Conservation (phyloP, 1,140 invertebrate genomes). For the Drosophila athabasca region DNA sequence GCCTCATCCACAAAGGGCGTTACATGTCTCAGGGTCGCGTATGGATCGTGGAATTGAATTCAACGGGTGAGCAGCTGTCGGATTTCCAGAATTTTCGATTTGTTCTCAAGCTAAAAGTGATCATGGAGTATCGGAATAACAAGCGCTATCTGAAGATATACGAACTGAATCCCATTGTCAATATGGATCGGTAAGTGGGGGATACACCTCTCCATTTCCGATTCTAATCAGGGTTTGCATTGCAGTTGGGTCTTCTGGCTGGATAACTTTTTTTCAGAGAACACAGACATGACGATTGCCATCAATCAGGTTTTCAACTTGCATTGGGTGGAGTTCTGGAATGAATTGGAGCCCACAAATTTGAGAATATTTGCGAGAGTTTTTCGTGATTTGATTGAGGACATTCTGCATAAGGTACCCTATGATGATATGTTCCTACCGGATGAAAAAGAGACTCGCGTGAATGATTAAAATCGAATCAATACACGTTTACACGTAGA, state of each 20-base stretch:
- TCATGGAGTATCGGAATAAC: constrained; percentile 54
- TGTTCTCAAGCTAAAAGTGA: constrained; percentile 50
- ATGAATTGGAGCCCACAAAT: constrained; percentile 57
- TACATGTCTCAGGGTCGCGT: constrained; percentile 26
- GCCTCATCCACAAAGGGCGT: constrained; percentile 49
- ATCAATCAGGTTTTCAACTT: constrained; percentile 53
- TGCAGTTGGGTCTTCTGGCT: constrained; percentile 50
- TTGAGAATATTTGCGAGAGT: constrained; percentile 39
- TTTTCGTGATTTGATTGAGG: constrained; percentile 41
- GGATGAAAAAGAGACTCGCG: constrained; percentile 26
- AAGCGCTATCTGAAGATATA: constrained; percentile 59
- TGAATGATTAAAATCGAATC: constrained; percentile 25
- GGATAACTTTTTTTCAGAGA: constrained; percentile 55
- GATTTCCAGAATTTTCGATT: constrained; percentile 64
- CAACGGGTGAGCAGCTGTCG: constrained; percentile 39
- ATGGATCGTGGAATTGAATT: constrained; percentile 35
- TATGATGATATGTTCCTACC: constrained; percentile 64
- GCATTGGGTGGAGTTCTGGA: constrained; percentile 66
- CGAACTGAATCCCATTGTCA: constrained; percentile 42
- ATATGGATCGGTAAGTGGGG: constrained; percentile 48
- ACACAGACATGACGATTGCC: constrained; percentile 52
- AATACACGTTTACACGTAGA: background rate
- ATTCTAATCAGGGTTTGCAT: background rate
- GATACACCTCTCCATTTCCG: background rate
- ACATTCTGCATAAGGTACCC: constrained; percentile 49